phyloP scores from a whole-genome alignment of 2,797 vertebrate genomes.

The Clamator glandarius region DNA sequence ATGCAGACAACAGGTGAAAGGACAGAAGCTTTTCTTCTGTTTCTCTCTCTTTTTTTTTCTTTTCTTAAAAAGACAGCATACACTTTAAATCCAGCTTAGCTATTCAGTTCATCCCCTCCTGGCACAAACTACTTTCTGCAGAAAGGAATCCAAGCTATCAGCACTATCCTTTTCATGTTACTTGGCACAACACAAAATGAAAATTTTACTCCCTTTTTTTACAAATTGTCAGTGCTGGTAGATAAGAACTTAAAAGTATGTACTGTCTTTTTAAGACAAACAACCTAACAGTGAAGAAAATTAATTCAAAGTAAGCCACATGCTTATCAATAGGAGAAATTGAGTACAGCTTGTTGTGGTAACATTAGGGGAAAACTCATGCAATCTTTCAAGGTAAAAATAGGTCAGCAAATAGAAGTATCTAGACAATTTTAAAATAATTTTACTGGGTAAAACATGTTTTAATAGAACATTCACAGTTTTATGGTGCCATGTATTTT shows the following conservation, averaged over 20 bases:
- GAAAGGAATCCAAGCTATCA: background rate
- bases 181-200: slow-evolving; percentile 31
- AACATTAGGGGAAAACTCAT: slow-evolving; percentile 61
- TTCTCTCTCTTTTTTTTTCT: background rate
- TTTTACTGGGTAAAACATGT: background rate
- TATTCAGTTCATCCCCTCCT: slow-evolving; percentile 12
- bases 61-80: slow-evolving; percentile 74
- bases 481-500: background rate
- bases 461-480: background rate
- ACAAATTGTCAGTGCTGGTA: background rate
- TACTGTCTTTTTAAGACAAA: slow-evolving; percentile 70
- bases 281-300: slow-evolving; percentile 56
- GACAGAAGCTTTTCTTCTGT: slow-evolving; percentile 63
- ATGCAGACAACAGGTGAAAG: slow-evolving; percentile 83
- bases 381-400: slow-evolving; percentile 36
- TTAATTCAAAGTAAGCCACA: slow-evolving; percentile 50
- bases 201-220: slow-evolving; percentile 23
- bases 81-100: slow-evolving; percentile 47
- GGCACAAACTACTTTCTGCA: background rate
- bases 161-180: background rate
- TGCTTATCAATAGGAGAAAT: slow-evolving; percentile 64
- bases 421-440: background rate
- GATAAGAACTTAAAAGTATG: slow-evolving; percentile 55
- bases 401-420: background rate
- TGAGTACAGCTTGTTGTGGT: slow-evolving; percentile 54